Base-by-base conservation (phyloP, 1,140 invertebrate genomes). In the Apis dorsata region DNA sequence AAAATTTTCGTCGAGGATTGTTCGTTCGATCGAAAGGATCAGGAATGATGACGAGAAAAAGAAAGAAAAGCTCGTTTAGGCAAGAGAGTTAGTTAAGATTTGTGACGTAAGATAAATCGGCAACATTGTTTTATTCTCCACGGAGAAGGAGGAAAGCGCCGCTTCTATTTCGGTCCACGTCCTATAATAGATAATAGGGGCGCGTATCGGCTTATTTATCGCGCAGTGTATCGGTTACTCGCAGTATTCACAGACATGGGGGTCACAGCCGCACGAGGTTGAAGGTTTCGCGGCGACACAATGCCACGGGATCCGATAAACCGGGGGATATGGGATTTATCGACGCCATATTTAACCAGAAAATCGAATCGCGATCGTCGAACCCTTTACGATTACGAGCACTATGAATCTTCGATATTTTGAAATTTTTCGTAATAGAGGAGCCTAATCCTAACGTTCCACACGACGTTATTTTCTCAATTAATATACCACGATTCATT, bases 261-360 rank as follows among this genome's bases (percentile, higher is more conserved):
- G 49, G 63, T 74, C 53, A 49, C 24, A 60, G 28, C 34, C 44
- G 15, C 34, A 44, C 9, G 73, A 68, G 81, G 81, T 78, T 55
- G 81, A 66, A 83, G 81, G 81, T 49, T 71, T 59, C 68, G 68
- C 73, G 68, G 71, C 34, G 79, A 84, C 86, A 90, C 90, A 90
- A 91, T 91, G 84, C 86, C 83, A 84, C 51, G 73, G 77, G 68
- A 80, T 59, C 75, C 84, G 90, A 91, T 91, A 90, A 91, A 90
- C 86, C 90, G 85, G 79, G 81, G 81, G 82, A 59, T 81, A 59
- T 81, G 65, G 77, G 84, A 89, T 87, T 88, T 89, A 88, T 87
- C 84, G 78, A 53, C 66, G 80, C 83, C 85, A 85, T 85, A 82
- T 87, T 87, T 81, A 82, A 84, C 81, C 85, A 83, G 85, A 80